A percentile compares a stretch with the other conserved stretches of the same genome.
These are phyloP conservation scores for Paraplagusia blochii DNA, from an alignment of 2,113 vertebrate species.

Conservation along the genomic window DNA sequence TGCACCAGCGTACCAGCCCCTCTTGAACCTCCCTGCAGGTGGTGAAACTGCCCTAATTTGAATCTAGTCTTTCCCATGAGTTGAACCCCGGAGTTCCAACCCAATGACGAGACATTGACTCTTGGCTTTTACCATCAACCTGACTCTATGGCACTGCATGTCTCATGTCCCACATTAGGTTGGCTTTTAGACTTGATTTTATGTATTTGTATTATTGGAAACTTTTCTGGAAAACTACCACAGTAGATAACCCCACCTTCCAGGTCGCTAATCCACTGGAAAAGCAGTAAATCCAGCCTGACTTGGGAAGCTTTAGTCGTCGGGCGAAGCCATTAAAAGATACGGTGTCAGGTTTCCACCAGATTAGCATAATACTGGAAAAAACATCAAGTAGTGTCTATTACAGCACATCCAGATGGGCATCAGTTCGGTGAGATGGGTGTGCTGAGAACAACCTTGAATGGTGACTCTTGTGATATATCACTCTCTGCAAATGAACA, in stretches of 20 bases:
- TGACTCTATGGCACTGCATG: too few relatives aligned
- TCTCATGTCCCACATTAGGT: too few relatives aligned
- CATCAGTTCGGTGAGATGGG: neutral
- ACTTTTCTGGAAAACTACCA: too few relatives aligned
- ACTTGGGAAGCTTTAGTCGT: conserved; percentile 7
- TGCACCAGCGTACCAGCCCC: too few relatives aligned
- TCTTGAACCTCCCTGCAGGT: too few relatives aligned
- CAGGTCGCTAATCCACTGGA: conserved; percentile 20
- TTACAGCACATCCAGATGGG: conserved; percentile 17
- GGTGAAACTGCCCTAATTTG: too few relatives aligned
- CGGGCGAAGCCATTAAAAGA: neutral
- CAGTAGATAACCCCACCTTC: neutral
- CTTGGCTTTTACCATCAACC: too few relatives aligned
- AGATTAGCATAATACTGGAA: conserved; percentile 7
- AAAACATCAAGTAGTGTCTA: conserved; percentile 5
- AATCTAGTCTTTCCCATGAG: too few relatives aligned
- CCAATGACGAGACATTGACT: too few relatives aligned
- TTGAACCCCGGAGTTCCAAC: too few relatives aligned
- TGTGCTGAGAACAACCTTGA: conserved; percentile 23
- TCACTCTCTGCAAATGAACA: conserved; percentile 10
- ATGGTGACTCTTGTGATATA: conserved; percentile 31
- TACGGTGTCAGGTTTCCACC: conserved; percentile 3
- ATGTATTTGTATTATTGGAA: too few relatives aligned
- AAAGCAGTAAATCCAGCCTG: neutral
- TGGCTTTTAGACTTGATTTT: too few relatives aligned